Evolutionary conservation across 2,113 vertebrate species (phyloP).

Genomic region (Atlantisia rogersi): DNA sequence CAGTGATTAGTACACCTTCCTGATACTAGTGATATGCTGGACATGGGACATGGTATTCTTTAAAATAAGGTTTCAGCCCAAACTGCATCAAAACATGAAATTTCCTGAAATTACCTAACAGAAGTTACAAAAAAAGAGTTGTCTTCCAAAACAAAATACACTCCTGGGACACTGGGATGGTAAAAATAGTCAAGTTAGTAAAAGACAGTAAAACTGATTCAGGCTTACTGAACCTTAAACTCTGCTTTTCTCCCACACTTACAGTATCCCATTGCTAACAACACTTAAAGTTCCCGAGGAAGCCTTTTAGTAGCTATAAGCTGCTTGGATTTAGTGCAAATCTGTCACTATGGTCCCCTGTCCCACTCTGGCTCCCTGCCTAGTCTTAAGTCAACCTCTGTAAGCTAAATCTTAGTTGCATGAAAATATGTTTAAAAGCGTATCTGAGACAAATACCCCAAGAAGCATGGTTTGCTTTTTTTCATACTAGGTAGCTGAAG

Average conservation of each 20-base stretch:
- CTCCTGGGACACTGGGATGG: neutral
- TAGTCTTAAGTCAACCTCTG: neutral
- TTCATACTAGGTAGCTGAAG: neutral
- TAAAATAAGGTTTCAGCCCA: neutral
- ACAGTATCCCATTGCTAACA: neutral
- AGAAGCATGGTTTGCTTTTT: neutral
- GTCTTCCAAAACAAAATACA: neutral
- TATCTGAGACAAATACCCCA: neutral
- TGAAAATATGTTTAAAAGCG: neutral
- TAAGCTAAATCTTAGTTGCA: neutral
- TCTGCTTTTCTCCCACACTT: neutral
- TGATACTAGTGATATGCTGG: neutral
- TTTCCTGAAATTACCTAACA: neutral
- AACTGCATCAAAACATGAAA: neutral
- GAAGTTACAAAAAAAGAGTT: neutral
- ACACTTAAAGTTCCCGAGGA: neutral
- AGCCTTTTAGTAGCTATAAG: neutral
- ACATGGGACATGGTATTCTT: neutral
- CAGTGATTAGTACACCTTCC: neutral
- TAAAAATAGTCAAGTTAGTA: neutral
- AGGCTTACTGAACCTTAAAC: neutral
- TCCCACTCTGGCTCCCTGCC: neutral
- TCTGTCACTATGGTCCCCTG: neutral
- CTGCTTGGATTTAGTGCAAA: neutral
- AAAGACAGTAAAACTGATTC: neutral